These are phyloP conservation scores for Protobothrops mucrosquamatus DNA, from an alignment of 2,113 vertebrate genomes.

Conservation along the genomic window DNA sequence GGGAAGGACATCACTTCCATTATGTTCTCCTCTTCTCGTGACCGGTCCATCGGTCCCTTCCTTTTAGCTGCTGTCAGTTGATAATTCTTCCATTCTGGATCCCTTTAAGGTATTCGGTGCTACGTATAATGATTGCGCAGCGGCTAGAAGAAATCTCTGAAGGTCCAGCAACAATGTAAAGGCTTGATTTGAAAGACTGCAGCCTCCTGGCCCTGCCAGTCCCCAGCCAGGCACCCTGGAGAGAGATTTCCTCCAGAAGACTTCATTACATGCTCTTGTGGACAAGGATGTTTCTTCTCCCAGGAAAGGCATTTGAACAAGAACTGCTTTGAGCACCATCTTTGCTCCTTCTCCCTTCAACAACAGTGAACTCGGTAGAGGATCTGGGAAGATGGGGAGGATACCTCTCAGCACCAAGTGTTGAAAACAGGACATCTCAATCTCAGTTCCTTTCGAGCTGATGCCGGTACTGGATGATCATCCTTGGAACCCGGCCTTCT, in stretches of 20 bases:
- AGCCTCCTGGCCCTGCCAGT: not conserved
- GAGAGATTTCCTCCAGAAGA: not conserved
- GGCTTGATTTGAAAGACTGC: fast-evolving
- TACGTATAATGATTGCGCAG: slow-evolving; percentile 84
- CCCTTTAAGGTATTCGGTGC: slow-evolving; percentile 73
- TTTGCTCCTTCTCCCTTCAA: not conserved
- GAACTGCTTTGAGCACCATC: not conserved
- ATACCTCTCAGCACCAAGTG: not conserved
- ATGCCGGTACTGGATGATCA: not conserved
- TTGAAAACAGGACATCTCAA: not conserved
- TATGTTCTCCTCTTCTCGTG: not conserved
- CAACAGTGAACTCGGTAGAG: not conserved
- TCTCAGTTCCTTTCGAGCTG: not conserved
- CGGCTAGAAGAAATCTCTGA: slow-evolving; percentile 84
- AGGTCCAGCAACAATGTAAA: slow-evolving; percentile 65
- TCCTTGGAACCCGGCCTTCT: not conserved
- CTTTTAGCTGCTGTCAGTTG: too few relatives aligned
- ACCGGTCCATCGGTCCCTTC: not conserved
- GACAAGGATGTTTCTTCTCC: fast-evolving
- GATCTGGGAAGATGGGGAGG: not conserved
- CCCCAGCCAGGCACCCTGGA: not conserved
- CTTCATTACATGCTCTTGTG: fast-evolving
- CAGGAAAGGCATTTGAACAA: fast-evolving
- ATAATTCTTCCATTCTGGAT: not conserved
- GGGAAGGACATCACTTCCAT: not conserved